A percentile compares a stretch with the other conserved stretches of the same genome.
Conservation (phyloP, 2,888 invertebrate species). For the Julus scandinavius region DNA sequence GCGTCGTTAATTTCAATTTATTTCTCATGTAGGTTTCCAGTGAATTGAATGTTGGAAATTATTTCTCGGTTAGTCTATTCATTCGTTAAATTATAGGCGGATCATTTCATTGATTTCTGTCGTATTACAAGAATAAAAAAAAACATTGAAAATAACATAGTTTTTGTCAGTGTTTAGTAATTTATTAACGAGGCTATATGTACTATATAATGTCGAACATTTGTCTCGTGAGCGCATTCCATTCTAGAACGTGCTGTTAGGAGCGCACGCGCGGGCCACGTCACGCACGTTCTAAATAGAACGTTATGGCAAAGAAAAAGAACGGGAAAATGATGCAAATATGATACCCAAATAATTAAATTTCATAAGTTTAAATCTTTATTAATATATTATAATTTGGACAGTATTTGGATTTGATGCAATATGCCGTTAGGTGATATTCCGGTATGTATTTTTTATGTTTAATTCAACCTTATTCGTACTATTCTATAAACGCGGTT, state of each 20-base stretch:
- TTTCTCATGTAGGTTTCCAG: neutral
- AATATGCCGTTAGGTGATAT: neutral
- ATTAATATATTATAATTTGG: no score
- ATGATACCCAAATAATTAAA: neutral
- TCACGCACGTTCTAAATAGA: neutral
- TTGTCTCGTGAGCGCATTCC: no score
- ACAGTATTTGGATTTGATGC: neutral
- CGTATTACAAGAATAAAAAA: neutral
- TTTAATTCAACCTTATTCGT: no score
- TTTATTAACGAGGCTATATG: no score
- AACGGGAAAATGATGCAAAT: neutral
- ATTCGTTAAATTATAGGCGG: neutral
- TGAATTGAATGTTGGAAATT: neutral
- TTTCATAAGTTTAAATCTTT: neutral
- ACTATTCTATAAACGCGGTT: no score
- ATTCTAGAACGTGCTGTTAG: neutral
- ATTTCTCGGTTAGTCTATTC: neutral
- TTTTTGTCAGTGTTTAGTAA: no score
- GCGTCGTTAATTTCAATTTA: neutral
- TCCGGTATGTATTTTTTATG: neutral
- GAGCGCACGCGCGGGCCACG: neutral
- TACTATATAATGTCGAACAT: no score
- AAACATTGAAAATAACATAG: no score
- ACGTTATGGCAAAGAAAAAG: neutral
- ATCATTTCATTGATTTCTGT: constrained; percentile 7